A percentile compares a stretch with the other conserved stretches of the same genome.
These are phyloP conservation scores for Polypterus senegalus DNA, from an alignment of 2,113 vertebrate species.

Conservation along the genomic window DNA sequence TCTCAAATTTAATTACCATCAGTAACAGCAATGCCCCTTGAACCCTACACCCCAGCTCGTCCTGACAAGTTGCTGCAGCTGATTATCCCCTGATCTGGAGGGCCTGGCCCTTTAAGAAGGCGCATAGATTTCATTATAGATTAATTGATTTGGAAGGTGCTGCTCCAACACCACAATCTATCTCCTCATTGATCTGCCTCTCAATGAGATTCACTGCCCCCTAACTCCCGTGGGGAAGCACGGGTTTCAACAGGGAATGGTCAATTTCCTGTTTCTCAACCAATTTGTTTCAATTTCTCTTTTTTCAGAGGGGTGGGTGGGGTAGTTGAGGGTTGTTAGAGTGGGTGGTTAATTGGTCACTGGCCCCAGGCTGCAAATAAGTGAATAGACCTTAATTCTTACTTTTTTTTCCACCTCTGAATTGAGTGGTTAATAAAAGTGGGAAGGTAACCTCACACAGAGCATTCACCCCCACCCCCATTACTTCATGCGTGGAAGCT, in stretches of 20 bases:
- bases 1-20: slow-evolving; percentile 10
- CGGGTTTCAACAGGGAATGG: slow-evolving; percentile 27
- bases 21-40: slow-evolving; percentile 2
- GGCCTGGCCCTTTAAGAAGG: slow-evolving; percentile 35
- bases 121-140: slow-evolving; percentile 46
- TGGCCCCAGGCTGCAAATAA: slow-evolving; percentile 27
- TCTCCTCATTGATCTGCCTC: slow-evolving; percentile 53
- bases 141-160: slow-evolving; percentile 54
- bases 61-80: neutral
- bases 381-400: slow-evolving; percentile 26
- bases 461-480: too few relatives aligned
- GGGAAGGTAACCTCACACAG: too few relatives aligned
- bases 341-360: slow-evolving; percentile 36
- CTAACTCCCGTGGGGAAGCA: slow-evolving; percentile 28
- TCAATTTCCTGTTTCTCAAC: slow-evolving; percentile 40
- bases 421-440: slow-evolving; percentile 7
- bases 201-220: slow-evolving; percentile 45
- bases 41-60: neutral
- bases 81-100: slow-evolving; percentile 15
- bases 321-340: too few relatives aligned
- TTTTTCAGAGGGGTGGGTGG: slow-evolving; percentile 29
- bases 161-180: slow-evolving; percentile 44
- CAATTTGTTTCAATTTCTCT: slow-evolving; percentile 32
- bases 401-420: slow-evolving; percentile 12
- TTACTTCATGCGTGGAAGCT: too few relatives aligned